Evolutionary conservation across 1,140 invertebrate genomes (phyloP).

Genomic region (Pseudachorutes palmiensis): DNA sequence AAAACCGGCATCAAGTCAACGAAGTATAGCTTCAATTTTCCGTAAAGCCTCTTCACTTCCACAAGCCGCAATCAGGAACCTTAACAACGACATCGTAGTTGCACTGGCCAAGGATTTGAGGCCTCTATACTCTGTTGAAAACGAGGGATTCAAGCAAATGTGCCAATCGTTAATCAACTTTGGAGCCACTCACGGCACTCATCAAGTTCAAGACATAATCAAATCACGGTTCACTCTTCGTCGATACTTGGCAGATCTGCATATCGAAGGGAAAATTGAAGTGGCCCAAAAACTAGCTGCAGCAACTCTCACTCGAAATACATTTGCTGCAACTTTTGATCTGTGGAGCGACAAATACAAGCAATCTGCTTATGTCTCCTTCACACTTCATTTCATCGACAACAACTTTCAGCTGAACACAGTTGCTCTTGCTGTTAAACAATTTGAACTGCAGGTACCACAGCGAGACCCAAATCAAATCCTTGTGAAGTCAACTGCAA

Average conservation of each 20-base stretch:
- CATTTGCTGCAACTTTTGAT: slow-evolving; percentile 19
- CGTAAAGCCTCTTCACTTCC: not conserved
- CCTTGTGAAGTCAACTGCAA: slow-evolving; percentile 10
- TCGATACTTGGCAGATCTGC: not conserved
- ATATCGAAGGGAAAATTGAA: not conserved
- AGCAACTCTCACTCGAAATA: not conserved
- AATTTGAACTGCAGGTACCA: slow-evolving; percentile 5
- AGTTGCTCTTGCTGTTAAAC: slow-evolving; percentile 1
- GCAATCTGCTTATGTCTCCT: slow-evolving; percentile 19
- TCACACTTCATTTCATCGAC: slow-evolving; percentile 18
- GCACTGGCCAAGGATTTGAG: slow-evolving; percentile 21
- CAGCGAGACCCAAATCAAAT: not conserved
- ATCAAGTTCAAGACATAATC: slow-evolving; percentile 1
- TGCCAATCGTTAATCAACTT: slow-evolving; percentile 20
- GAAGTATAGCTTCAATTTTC: not conserved
- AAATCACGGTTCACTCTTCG: slow-evolving; percentile 10
- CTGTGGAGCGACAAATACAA: slow-evolving; percentile 25
- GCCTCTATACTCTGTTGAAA: slow-evolving; percentile 14
- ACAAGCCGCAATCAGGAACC: not conserved
- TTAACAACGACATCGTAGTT: slow-evolving; percentile 12
- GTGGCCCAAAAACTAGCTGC: not conserved
- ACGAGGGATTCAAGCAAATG: slow-evolving; percentile 19
- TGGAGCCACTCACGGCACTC: slow-evolving; percentile 18
- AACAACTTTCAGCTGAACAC: not conserved
- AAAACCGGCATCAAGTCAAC: not conserved